Conservation (phyloP, 1,140 invertebrate genomes). For the Mylabris phalerata region DNA sequence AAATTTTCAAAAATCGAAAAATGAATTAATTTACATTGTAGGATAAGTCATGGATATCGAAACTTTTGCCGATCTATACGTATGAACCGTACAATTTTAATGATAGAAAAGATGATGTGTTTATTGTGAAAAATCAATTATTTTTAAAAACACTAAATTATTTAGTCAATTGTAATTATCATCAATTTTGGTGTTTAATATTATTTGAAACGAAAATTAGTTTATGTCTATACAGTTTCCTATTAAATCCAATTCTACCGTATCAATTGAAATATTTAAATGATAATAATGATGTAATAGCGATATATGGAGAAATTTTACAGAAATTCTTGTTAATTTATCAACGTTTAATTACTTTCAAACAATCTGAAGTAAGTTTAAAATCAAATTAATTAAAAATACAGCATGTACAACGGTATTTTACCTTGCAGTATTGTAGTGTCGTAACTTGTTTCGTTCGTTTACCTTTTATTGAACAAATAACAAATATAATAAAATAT, state of each 20-base stretch:
- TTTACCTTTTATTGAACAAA: too few species aligned
- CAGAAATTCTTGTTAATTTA: constrained; percentile 27
- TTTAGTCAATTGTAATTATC: constrained; percentile 31
- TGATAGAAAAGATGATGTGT: constrained; percentile 23
- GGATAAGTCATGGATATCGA: constrained; percentile 31
- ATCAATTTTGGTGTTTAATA: constrained; percentile 37
- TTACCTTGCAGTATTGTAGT: too few species aligned
- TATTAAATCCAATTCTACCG: constrained; percentile 25
- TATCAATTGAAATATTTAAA: constrained; percentile 29
- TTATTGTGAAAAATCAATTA: constrained; percentile 20
- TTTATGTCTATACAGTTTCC: constrained; percentile 25
- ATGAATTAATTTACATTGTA: constrained; percentile 10
- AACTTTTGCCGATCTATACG: constrained; percentile 14
- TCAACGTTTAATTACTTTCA: constrained; percentile 26
- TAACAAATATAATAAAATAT: too few species aligned
- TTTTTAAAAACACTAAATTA: constrained; percentile 29
- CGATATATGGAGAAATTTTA: constrained; percentile 27
- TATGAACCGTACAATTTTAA: constrained; percentile 28
- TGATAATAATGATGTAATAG: constrained; percentile 12
- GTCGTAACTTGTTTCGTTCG: too few species aligned
- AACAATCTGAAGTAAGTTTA: constrained; percentile 27
- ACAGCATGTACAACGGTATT: too few species aligned
- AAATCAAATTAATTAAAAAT: too few species aligned
- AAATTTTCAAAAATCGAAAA: not conserved
- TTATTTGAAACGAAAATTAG: constrained; percentile 28